A percentile compares a stretch with the other conserved stretches of the same genome.
These are phyloP conservation scores for Hyaena hyaena DNA, from an alignment of 2,113 vertebrate genomes.

Conservation along the genomic window DNA sequence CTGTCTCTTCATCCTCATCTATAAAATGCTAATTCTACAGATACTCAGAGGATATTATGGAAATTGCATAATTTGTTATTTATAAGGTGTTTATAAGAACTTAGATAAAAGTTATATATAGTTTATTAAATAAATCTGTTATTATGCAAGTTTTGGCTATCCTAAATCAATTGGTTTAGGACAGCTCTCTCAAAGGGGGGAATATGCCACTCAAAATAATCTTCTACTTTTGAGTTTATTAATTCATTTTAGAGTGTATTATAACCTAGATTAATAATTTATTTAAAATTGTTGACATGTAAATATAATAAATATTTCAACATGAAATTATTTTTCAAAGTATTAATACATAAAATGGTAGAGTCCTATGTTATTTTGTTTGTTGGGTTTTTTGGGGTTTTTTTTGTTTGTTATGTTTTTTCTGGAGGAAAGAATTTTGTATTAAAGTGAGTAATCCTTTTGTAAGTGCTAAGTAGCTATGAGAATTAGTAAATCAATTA, in stretches of 20 bases:
- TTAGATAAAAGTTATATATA: background rate
- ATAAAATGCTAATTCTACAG: background rate
- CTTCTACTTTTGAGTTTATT: background rate
- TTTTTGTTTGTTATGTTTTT: background rate
- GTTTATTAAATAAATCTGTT: background rate
- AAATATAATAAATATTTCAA: background rate
- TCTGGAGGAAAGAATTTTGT: background rate
- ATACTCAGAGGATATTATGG: background rate
- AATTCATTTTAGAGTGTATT: background rate
- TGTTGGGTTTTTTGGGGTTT: background rate
- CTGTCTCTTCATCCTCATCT: background rate
- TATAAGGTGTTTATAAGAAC: background rate
- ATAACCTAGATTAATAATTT: background rate
- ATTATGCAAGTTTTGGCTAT: background rate
- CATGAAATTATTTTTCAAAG: background rate
- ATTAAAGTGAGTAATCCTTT: background rate
- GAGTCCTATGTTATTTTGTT: background rate
- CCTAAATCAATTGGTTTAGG: background rate
- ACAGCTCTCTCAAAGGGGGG: background rate
- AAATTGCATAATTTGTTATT: background rate
- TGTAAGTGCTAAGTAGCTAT: background rate
- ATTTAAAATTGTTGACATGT: background rate
- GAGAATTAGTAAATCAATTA: background rate
- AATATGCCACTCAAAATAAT: background rate
- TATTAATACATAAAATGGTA: background rate